Conservation (phyloP, 2,113 vertebrate genomes). For the Poeciliopsis prolifica region DNA sequence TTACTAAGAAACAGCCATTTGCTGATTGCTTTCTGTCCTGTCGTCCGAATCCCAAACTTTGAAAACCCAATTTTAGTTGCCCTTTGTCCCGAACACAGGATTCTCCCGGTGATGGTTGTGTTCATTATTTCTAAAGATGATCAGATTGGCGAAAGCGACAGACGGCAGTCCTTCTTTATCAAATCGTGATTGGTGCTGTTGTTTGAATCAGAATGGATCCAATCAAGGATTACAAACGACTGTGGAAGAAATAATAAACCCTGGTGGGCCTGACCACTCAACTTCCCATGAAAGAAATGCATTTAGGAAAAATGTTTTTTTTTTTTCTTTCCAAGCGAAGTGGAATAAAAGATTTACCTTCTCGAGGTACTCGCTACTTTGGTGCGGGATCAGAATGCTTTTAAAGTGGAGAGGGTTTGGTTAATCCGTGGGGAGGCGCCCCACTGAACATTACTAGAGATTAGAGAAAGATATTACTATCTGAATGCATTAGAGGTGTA, state of each 20-base stretch:
- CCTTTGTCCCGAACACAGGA: background rate
- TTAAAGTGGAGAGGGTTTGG: constrained; percentile 72
- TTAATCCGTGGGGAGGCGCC: constrained; percentile 69
- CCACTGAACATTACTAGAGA: constrained; percentile 70
- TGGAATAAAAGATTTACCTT: constrained; percentile 49
- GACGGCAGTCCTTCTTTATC: background rate
- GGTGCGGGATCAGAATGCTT: constrained; percentile 67
- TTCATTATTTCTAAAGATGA: background rate
- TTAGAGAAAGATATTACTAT: constrained; percentile 71
- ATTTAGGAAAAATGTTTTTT: constrained; percentile 8
- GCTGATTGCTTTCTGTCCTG: background rate
- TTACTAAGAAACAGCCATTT: background rate
- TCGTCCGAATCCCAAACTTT: background rate
- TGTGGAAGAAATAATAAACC: constrained; percentile 1
- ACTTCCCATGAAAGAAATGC: constrained; percentile 15
- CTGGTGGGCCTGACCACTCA: constrained; percentile 14
- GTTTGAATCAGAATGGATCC: background rate
- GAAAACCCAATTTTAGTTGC: background rate
- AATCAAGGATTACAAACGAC: background rate
- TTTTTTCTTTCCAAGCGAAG: constrained; percentile 33
- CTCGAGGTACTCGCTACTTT: constrained; percentile 48
- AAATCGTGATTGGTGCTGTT: background rate
- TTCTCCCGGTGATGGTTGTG: background rate
- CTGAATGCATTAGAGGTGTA: constrained; percentile 78
- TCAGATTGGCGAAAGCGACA: background rate